Evolutionary conservation across 1,140 invertebrate species (phyloP), one percentile per base, ranked within the genome.

Genomic region (Diorhabda carinulata): DNA sequence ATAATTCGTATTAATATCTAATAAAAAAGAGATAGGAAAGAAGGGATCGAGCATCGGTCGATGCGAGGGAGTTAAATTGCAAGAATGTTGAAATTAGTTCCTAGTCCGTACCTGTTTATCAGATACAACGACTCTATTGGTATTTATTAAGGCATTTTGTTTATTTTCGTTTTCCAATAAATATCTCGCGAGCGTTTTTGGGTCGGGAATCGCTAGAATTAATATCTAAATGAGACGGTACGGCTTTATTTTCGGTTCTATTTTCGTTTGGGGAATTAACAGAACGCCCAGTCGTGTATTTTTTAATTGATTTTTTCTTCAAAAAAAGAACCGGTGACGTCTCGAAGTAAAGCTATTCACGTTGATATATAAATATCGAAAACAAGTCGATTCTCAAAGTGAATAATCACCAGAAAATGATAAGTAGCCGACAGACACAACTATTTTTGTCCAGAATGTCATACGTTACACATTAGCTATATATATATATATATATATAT

Each of bases 111-210:
- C 47, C 47, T 52, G 47, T 3, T 8, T 8, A 52, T 52, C 47
- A 67, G 57, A 60, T 67, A 60, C 65, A 67, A 67, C 65, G 65
- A 67, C 65, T 43, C 65, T 60, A 67, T 59, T 10, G 65, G 65
- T 60, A 67, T 67, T 67, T 67, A 67, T 67, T 45, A 60, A 67
- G 57, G 57, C 43, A 67, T 67, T 67, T 67, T 67, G 65, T 67
- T 67, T 67, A 67, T 67, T 67, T 67, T 67, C 65, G 65, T 67
- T 67, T 67, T 67, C 58, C 57, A 67, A 67, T 67, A 67, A 67
- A 67, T 67, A 67, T 67, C 57, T 67, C 52, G 10, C 47, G 57
- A 60, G 65, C 47, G 57, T 60, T 56, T 57, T 67, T 42, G 43
- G 57, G 45, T 42, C 61, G 57, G 40, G 63, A 64, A 67, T 60